These are phyloP conservation scores for Panulirus ornatus DNA, from an alignment of 1,140 invertebrate genomes.

Conservation along the genomic window DNA sequence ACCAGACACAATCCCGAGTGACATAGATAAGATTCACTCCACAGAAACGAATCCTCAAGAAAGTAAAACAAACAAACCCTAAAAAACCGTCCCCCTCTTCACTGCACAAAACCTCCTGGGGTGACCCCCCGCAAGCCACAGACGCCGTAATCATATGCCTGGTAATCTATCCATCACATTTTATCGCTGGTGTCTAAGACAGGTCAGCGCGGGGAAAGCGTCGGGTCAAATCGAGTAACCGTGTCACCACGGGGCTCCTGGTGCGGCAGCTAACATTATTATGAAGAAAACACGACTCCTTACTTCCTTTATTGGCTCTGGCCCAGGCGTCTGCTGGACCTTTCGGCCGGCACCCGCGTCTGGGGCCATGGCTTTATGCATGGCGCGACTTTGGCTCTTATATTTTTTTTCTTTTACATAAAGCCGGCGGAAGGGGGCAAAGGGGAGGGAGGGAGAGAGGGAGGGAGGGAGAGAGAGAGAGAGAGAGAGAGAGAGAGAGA, in stretches of 20 bases:
- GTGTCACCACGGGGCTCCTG: slow-evolving; percentile 38
- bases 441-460: neutral
- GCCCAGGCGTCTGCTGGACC: slow-evolving; percentile 35
- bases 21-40: no score
- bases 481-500: neutral
- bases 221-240: slow-evolving; percentile 64
- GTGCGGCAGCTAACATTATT: slow-evolving; percentile 57
- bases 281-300: slow-evolving; percentile 66
- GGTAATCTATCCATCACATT: slow-evolving; percentile 27
- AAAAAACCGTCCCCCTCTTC: no score
- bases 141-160: slow-evolving; percentile 40
- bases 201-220: neutral
- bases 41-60: no score
- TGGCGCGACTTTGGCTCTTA: neutral
- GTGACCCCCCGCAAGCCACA: no score
- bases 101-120: no score
- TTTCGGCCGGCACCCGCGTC: neutral
- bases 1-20: no score
- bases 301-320: slow-evolving; percentile 66
- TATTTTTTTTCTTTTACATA: no score
- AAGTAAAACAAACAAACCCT: neutral
- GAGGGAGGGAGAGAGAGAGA: neutral
- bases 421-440: neutral
- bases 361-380: neutral
- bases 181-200: slow-evolving; percentile 55